phyloP scores from a whole-genome alignment of 2,113 vertebrate genomes.

The Sinosuthora webbiana region DNA sequence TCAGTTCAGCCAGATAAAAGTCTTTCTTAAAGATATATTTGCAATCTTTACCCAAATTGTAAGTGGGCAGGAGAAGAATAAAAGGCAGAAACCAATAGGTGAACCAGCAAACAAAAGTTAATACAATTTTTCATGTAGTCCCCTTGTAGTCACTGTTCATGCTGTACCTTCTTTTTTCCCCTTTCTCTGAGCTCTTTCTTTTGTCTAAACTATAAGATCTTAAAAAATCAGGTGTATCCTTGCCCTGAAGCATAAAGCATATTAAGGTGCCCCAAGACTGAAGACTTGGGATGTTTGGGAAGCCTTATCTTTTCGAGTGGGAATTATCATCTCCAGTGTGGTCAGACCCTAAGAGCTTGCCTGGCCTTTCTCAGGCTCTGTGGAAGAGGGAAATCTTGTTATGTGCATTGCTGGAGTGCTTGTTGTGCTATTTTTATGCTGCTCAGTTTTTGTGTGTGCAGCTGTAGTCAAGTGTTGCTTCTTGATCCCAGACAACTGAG shows the following conservation, averaged over 20 bases:
- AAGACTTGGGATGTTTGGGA: background rate
- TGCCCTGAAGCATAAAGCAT: background rate
- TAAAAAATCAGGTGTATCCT: background rate
- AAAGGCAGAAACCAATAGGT: background rate
- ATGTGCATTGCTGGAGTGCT: slow-evolving; percentile 12
- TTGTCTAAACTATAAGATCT: background rate
- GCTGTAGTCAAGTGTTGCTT: slow-evolving; percentile 30
- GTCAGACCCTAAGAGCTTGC: background rate
- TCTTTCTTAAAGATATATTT: background rate
- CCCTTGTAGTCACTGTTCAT: background rate
- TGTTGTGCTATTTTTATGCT: slow-evolving; percentile 36
- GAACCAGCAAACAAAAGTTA: background rate
- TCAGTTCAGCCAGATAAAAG: background rate
- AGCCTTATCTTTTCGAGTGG: background rate
- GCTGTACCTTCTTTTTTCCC: background rate
- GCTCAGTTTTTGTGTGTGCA: background rate
- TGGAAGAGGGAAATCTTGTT: background rate
- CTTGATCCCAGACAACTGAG: background rate
- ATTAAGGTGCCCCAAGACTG: background rate
- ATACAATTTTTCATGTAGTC: background rate
- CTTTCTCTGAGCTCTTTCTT: background rate
- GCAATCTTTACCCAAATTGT: background rate
- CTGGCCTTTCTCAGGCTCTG: slow-evolving; percentile 47
- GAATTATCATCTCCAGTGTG: background rate
- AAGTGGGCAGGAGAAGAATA: background rate